phyloP scores from a whole-genome alignment of 2,888 invertebrate species.

The Tribolium freemani region DNA sequence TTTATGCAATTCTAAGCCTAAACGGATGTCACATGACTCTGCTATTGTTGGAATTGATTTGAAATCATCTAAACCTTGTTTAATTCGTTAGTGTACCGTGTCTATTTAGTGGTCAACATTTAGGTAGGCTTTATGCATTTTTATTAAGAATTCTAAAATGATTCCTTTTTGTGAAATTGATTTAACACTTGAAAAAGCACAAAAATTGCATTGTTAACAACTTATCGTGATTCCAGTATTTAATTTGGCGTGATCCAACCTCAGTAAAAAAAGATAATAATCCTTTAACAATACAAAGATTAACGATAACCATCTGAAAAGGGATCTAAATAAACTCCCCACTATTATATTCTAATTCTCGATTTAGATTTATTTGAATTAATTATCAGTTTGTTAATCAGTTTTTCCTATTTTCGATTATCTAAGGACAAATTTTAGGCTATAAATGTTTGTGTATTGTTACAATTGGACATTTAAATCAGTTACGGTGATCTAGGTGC shows the following conservation, averaged over 20 bases:
- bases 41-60: neutral
- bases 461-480: neutral
- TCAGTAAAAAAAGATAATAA: constrained; percentile 31
- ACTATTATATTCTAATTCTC: constrained; percentile 40
- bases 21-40: neutral
- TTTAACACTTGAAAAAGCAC: neutral
- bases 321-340: constrained; percentile 39
- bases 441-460: neutral
- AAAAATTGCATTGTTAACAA: neutral
- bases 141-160: neutral
- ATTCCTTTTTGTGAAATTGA: neutral
- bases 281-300: constrained; percentile 40
- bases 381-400: neutral
- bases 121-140: neutral
- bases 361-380: constrained; percentile 5
- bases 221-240: constrained; percentile 36
- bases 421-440: neutral
- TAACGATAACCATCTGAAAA: constrained; percentile 40
- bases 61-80: neutral
- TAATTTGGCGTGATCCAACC: constrained; percentile 42
- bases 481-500: constrained; percentile 4
- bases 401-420: neutral
- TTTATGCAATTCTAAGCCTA: neutral
- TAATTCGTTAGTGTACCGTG: neutral
- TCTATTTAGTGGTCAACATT: neutral